Conservation (phyloP, 1,140 invertebrate genomes). For the Mactra quadrangularis region DNA sequence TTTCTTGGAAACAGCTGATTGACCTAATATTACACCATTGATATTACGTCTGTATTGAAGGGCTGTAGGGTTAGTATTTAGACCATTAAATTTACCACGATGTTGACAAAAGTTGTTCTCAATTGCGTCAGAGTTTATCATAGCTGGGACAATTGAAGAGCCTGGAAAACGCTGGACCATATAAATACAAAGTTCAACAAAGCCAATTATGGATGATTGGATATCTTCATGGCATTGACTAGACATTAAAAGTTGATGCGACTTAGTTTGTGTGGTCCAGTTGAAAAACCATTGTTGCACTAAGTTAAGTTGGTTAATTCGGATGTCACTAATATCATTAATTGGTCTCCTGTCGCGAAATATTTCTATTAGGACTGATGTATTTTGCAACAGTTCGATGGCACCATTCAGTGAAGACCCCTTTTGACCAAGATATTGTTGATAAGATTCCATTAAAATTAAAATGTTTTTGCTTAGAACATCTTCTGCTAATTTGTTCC, state of each 20-base stretch:
- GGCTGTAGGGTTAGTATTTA: constrained; percentile 51
- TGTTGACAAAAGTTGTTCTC: constrained; percentile 54
- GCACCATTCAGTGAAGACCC: constrained; percentile 33
- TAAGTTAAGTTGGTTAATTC: constrained; percentile 26
- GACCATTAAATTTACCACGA: constrained; percentile 49
- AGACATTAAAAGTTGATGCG: constrained; percentile 24
- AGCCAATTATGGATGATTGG: constrained; percentile 48
- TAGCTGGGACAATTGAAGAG: constrained; percentile 47
- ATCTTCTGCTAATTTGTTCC: constrained; percentile 53
- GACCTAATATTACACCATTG: constrained; percentile 52
- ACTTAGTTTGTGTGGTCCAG: constrained; percentile 29
- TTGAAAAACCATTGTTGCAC: constrained; percentile 54
- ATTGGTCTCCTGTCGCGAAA: constrained; percentile 36
- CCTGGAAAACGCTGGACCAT: constrained; percentile 34
- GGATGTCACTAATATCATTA: constrained; percentile 33
- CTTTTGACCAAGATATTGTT: constrained; percentile 46
- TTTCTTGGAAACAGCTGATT: constrained; percentile 53
- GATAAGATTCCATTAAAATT: constrained; percentile 48
- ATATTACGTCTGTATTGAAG: constrained; percentile 49
- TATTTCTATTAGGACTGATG: constrained; percentile 30
- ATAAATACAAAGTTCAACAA: constrained; percentile 44
- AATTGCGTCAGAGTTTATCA: constrained; percentile 52
- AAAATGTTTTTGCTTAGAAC: constrained; percentile 40
- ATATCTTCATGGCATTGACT: constrained; percentile 43
- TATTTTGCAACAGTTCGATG: constrained; percentile 42